Conservation (phyloP, 2,888 invertebrate species). For the Leistus spinibarbis region DNA sequence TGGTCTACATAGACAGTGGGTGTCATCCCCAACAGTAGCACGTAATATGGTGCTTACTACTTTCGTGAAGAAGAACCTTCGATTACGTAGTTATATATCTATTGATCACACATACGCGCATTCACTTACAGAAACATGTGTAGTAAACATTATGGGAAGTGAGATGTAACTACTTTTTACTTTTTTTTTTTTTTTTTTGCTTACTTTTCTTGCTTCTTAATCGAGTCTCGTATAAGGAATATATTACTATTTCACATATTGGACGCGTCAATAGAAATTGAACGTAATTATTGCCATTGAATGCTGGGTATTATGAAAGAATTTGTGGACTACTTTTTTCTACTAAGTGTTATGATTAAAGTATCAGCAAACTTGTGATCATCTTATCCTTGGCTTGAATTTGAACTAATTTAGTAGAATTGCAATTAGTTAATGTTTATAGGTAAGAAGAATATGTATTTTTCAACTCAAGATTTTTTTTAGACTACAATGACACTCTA, state of each 20-base stretch:
- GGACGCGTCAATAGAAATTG: constrained; percentile 1
- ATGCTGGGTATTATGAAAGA: constrained; percentile 7
- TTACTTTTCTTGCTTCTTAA: no score
- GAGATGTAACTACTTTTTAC: not conserved
- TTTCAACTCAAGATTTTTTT: not conserved
- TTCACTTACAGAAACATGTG: not conserved
- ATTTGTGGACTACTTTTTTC: constrained; percentile 14
- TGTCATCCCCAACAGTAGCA: constrained; percentile 26
- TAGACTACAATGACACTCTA: no score
- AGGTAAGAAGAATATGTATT: not conserved
- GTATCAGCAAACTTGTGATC: not conserved
- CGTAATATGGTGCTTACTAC: constrained; percentile 12
- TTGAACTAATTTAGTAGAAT: not conserved
- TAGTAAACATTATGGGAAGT: not conserved
- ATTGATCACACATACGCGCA: constrained; percentile 29
- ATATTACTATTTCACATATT: not conserved
- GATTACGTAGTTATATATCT: constrained; percentile 17
- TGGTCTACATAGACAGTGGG: constrained; percentile 31
- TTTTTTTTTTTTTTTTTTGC: no score
- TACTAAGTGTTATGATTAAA: not conserved
- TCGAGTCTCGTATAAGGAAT: constrained; percentile 1
- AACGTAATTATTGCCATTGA: constrained; percentile 5
- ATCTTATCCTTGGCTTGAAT: constrained; percentile 13
- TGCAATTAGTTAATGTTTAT: constrained; percentile 7
- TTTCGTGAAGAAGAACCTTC: constrained; percentile 22